phyloP scores from a whole-genome alignment of 2,113 vertebrate genomes.

The Nesospiza acunhae region DNA sequence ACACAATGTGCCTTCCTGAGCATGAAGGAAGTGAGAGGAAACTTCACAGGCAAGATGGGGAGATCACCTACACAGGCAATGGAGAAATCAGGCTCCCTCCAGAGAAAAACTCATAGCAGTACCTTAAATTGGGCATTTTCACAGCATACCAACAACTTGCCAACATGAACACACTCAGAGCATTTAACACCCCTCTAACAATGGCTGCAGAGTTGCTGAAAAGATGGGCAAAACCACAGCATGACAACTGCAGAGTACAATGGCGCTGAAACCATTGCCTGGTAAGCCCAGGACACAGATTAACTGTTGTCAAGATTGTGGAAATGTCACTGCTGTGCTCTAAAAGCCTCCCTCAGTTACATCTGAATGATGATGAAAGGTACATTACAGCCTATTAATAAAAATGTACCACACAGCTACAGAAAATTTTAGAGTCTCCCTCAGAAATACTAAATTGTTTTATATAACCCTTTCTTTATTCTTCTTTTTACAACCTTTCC shows the following conservation, averaged over 20 bases:
- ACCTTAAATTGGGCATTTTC: not conserved
- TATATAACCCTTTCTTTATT: not conserved
- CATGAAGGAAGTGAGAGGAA: not conserved
- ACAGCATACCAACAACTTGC: not conserved
- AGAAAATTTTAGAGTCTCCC: not conserved
- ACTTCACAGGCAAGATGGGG: not conserved
- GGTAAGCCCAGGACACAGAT: not conserved
- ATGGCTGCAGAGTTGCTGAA: not conserved
- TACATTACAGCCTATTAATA: not conserved
- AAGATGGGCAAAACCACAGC: not conserved
- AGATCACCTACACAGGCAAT: not conserved
- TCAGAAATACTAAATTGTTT: not conserved
- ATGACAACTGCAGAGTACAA: not conserved
- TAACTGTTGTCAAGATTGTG: not conserved
- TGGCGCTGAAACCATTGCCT: not conserved
- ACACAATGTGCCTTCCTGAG: not conserved
- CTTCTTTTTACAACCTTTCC: not conserved
- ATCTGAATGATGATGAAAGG: not conserved
- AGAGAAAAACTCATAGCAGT: not conserved
- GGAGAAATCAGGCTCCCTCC: not conserved
- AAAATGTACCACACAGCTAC: not conserved
- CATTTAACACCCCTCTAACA: not conserved
- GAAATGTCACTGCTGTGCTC: not conserved
- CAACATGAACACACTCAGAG: not conserved
- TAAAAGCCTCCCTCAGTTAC: not conserved